These are phyloP conservation scores for Embidobia sp. DNA, from an alignment of 2,888 invertebrate genomes.

Conservation along the genomic window DNA sequence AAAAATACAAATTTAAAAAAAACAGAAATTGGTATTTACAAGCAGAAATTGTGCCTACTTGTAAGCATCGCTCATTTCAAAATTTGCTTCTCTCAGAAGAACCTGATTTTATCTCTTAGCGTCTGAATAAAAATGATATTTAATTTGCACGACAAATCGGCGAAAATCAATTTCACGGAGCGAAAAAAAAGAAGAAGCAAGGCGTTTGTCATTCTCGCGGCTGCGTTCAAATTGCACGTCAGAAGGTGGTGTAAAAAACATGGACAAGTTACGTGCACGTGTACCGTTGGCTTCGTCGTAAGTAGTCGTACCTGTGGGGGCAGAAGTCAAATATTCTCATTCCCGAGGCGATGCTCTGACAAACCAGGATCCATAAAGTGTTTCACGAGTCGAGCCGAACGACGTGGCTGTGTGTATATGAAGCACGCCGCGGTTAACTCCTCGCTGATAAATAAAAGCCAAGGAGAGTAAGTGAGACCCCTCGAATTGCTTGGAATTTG, in stretches of 20 bases:
- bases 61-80: too few relatives aligned
- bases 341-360: slow-evolving; percentile 66
- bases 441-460: slow-evolving; percentile 58
- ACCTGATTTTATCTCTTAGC: too few relatives aligned
- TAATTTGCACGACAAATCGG: not conserved
- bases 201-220: slow-evolving; percentile 26
- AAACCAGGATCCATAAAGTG: slow-evolving; percentile 62
- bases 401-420: slow-evolving; percentile 43
- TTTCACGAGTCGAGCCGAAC: slow-evolving; percentile 35
- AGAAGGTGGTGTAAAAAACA: slow-evolving; percentile 24
- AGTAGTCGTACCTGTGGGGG: slow-evolving; percentile 70
- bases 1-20: too few relatives aligned
- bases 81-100: too few relatives aligned
- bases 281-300: slow-evolving; percentile 21
- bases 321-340: slow-evolving; percentile 78
- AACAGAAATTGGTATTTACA: too few relatives aligned
- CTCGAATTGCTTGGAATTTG: slow-evolving; percentile 59
- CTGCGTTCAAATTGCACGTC: slow-evolving; percentile 37
- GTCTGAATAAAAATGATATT: not conserved
- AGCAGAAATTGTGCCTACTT: too few relatives aligned
- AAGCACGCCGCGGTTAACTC: slow-evolving; percentile 47
- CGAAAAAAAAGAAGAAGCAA: slow-evolving; percentile 18
- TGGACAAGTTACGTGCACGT: slow-evolving; percentile 31
- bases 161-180: slow-evolving; percentile 27
- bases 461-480: slow-evolving; percentile 53